These are phyloP conservation scores for Acleris emargana DNA, from an alignment of 2,888 invertebrate genomes.

Conservation along the genomic window DNA sequence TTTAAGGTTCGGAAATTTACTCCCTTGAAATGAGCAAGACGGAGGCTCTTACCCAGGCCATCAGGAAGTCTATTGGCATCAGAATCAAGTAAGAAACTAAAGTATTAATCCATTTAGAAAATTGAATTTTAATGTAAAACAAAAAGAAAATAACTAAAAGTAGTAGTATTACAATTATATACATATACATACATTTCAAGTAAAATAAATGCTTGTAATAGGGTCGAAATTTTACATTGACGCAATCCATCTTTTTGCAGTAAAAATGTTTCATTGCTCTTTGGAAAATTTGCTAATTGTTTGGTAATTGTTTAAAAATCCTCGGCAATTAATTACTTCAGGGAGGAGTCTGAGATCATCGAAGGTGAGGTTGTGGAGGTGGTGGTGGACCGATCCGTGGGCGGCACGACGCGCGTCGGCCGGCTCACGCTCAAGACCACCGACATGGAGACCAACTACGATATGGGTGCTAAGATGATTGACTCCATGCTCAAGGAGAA, in stretches of 20 bases:
- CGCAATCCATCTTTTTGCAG: too few species aligned
- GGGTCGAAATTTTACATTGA: too few species aligned
- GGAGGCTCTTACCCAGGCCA: conserved; percentile 97
- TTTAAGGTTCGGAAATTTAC: conserved; percentile 96
- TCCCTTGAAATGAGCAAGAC: conserved; percentile 99
- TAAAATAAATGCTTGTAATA: too few species aligned
- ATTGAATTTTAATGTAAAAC: too few species aligned
- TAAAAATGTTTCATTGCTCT: too few species aligned
- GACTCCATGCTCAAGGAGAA: conserved; percentile 98
- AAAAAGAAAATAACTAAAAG: too few species aligned
- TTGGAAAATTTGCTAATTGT: too few species aligned
- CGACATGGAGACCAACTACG: conserved; percentile 99
- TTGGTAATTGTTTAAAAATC: not conserved
- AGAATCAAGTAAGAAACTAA: conserved; percentile 88
- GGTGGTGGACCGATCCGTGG: conserved; percentile 97
- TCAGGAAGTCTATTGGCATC: conserved; percentile 66
- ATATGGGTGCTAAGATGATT: conserved; percentile 99
- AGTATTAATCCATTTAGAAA: too few species aligned
- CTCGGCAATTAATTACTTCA: conserved; percentile 57
- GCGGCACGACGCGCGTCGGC: conserved; percentile 91
- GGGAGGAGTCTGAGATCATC: conserved; percentile 99
- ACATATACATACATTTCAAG: too few species aligned
- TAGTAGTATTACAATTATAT: too few species aligned
- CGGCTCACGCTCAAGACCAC: conserved; percentile 98
- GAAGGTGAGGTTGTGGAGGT: conserved; percentile 99